Conservation (phyloP, 2,888 invertebrate species). For the Ypsolopha scabrella region DNA sequence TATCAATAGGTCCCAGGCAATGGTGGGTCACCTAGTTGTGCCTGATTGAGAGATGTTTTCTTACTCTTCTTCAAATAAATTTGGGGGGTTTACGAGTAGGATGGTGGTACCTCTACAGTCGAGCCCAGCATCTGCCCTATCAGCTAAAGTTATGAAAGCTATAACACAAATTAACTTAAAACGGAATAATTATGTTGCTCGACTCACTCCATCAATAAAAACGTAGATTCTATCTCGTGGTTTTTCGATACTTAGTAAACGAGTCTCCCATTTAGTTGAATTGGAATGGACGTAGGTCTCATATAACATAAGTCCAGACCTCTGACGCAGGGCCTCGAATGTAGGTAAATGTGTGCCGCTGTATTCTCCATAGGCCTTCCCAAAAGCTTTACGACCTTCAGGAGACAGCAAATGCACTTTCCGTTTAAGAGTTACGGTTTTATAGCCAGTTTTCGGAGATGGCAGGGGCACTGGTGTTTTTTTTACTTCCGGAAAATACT, state of each 20-base stretch:
- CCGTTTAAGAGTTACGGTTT: constrained; percentile 64
- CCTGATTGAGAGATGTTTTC: no score
- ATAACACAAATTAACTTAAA: not conserved
- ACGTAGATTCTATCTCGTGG: constrained; percentile 79
- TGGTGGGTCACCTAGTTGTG: no score
- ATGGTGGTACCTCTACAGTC: no score
- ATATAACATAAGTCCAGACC: constrained; percentile 74
- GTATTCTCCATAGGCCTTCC: constrained; percentile 35
- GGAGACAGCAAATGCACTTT: constrained; percentile 55
- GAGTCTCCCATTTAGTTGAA: constrained; percentile 22
- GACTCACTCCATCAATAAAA: constrained; percentile 71
- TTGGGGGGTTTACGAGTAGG: no score
- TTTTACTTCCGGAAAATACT: constrained; percentile 57
- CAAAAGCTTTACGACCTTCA: constrained; percentile 33
- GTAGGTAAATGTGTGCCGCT: constrained; percentile 56
- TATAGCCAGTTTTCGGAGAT: constrained; percentile 75
- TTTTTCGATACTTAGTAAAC: constrained; percentile 59
- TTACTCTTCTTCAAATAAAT: no score
- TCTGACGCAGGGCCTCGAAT: constrained; percentile 73
- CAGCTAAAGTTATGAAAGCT: no score
- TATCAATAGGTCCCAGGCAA: no score
- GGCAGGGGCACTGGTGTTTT: constrained; percentile 63
- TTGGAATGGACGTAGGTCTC: constrained; percentile 45
- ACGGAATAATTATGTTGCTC: not conserved
- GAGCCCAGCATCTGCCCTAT: no score